Percentiles rank a stretch among this genome's conserved stretches.
Evolutionary conservation across 2,797 vertebrate species (phyloP).

Genomic region (Dromococcyx pavoninus): DNA sequence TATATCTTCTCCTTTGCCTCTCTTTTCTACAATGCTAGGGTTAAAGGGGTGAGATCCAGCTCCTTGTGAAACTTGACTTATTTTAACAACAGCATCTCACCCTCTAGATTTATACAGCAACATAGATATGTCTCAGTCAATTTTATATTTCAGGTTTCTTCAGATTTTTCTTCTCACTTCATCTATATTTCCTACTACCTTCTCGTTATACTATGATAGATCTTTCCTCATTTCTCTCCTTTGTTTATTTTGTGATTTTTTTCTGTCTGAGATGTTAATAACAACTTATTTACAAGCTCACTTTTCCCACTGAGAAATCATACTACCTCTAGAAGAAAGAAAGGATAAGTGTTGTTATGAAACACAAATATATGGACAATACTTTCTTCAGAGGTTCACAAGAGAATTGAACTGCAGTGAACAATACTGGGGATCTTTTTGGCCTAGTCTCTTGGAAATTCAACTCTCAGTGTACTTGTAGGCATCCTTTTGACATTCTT

Average conservation of each 20-base stretch:
- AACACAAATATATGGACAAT: not conserved
- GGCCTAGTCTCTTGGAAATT: not conserved
- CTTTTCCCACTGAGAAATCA: not conserved
- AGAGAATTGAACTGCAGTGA: not conserved
- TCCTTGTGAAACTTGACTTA: not conserved
- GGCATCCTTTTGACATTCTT: not conserved
- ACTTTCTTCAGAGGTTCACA: not conserved
- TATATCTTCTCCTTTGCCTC: not conserved
- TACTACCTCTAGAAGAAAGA: not conserved
- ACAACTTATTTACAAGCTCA: not conserved
- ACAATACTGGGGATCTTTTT: not conserved
- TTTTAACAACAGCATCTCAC: not conserved
- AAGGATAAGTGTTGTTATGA: not conserved
- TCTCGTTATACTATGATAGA: not conserved
- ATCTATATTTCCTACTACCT: not conserved
- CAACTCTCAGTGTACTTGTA: not conserved
- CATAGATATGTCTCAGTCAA: not conserved
- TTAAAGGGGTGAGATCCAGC: accelerated
- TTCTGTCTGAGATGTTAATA: not conserved
- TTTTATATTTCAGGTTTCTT: not conserved
- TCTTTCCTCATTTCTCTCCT: not conserved
- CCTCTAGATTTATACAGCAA: not conserved
- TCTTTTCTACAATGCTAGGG: not conserved
- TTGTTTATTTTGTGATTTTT: not conserved
- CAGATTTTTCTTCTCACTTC: not conserved